These are phyloP conservation scores for Papio anubis DNA, from an alignment of 2,113 vertebrate species.

Conservation along the genomic window DNA sequence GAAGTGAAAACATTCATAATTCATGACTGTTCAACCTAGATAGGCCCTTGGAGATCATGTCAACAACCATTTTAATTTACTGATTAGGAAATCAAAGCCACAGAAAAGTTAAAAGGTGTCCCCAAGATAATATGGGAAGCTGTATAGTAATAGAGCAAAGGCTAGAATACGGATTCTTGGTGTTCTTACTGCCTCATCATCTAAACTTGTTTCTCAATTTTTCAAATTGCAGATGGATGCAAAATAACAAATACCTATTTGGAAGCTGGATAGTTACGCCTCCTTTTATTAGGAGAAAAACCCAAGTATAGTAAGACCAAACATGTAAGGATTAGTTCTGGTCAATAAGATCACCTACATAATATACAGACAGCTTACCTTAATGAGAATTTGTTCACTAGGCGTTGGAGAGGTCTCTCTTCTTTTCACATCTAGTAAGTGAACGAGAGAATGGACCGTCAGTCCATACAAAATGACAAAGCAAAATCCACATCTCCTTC, in stretches of 20 bases:
- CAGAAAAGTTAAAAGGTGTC: neutral
- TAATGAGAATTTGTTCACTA: constrained; percentile 89
- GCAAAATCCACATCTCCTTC: neutral
- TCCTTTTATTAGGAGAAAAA: neutral
- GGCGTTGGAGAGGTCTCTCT: constrained; percentile 86
- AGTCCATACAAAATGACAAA: constrained; percentile 84
- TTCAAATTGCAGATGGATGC: neutral
- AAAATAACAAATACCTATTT: neutral
- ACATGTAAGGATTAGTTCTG: neutral
- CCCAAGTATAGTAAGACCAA: neutral
- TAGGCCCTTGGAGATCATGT: neutral
- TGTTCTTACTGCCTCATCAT: neutral
- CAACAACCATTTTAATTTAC: neutral
- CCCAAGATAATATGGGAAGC: neutral
- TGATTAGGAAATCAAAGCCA: neutral
- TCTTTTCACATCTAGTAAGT: constrained; percentile 89
- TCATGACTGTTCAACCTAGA: neutral
- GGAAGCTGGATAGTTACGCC: neutral
- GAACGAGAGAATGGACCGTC: constrained; percentile 88
- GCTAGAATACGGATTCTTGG: neutral
- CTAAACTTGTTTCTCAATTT: neutral
- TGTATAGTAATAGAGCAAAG: neutral
- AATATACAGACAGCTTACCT: constrained; percentile 79
- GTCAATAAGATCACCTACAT: neutral
- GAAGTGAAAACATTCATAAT: neutral